Base-by-base conservation (phyloP, 2,888 invertebrate species). In the Didymodactylos carnosus region DNA sequence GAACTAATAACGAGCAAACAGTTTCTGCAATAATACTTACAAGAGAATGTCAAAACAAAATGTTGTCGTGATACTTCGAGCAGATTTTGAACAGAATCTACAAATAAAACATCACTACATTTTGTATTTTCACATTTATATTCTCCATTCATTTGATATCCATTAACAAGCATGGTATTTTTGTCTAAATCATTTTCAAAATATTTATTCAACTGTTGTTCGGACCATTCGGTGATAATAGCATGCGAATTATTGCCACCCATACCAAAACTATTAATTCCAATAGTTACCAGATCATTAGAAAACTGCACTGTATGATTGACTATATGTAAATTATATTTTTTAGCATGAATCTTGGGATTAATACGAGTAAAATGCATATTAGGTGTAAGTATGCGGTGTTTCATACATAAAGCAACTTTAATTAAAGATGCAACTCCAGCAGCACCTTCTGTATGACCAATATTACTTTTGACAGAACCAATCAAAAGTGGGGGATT, bases 201-300 rank as follows among this genome's bases (percentile, higher is more conserved):
- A n/a, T n/a, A n/a, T n/a, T n/a, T n/a, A n/a, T n/a, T n/a, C n/a
- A n/a, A n/a, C n/a, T n/a, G n/a, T n/a, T n/a, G n/a, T n/a, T n/a
- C n/a, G n/a, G n/a, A n/a, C n/a, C n/a, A n/a, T n/a, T n/a, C n/a
- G n/a, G n/a, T n/a, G 11, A 80, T 71, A 23, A 80, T 75, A 16
- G 78, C 78, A 76, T 80, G 80, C 39, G 77, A 71, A 69, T 80
- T 80, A 19, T 79, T 78, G 27, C 80, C 80, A 1, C 80, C 80
- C 73, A 79, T 79, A 0, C 79, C 79, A 76, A 80, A 80, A 19
- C 78, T 78, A 71, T 78, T 80, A 1, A 79, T 75, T 69, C 78
- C 78, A 14, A 77, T 77, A 11, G 78, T 39, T 53, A 78, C 76
- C 8, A 75, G 39, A 23, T 72, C 40, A 3, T 49, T n/a, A 8